These are phyloP conservation scores for Phalera bucephala DNA, from an alignment of 2,888 invertebrate genomes.

Conservation along the genomic window DNA sequence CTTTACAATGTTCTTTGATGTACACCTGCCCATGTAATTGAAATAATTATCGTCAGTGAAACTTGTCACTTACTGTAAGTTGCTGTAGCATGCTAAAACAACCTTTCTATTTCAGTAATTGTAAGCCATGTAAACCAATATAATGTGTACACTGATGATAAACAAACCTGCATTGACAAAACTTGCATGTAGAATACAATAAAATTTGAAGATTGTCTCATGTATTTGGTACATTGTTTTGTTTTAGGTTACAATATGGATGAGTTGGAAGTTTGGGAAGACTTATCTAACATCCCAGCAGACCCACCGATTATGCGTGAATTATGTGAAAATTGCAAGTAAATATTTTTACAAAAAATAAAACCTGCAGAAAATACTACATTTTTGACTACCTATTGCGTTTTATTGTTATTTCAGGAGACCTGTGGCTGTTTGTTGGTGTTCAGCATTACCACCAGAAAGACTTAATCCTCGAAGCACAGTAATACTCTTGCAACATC, in stretches of 20 bases:
- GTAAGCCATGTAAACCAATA: too few relatives aligned
- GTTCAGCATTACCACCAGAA: conserved; percentile 89
- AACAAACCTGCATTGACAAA: too few relatives aligned
- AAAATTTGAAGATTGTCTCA: too few relatives aligned
- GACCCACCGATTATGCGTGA: conserved; percentile 90
- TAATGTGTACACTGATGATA: too few relatives aligned
- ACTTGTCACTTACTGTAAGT: too few relatives aligned
- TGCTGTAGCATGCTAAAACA: too few relatives aligned
- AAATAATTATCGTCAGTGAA: too few relatives aligned
- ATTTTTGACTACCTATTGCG: background rate
- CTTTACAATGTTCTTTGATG: too few relatives aligned
- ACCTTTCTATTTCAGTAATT: too few relatives aligned
- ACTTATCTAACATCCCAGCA: conserved; percentile 88
- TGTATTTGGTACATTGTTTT: too few relatives aligned
- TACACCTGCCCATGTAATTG: too few relatives aligned
- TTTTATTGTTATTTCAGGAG: conserved; percentile 85
- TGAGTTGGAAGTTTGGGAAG: conserved; percentile 84
- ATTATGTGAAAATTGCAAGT: conserved; percentile 89
- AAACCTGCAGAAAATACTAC: background rate
- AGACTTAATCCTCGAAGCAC: conserved; percentile 87
- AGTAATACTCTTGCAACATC: conserved; percentile 94
- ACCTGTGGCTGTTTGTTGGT: conserved; percentile 95
- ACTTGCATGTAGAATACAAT: too few relatives aligned
- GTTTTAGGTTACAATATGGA: conserved; percentile 44
- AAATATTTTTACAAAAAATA: conserved; percentile 44